Percentiles rank a stretch among this genome's conserved stretches.
Conservation (phyloP, 2,797 vertebrate species). For the Adrianichthys oophorus region DNA sequence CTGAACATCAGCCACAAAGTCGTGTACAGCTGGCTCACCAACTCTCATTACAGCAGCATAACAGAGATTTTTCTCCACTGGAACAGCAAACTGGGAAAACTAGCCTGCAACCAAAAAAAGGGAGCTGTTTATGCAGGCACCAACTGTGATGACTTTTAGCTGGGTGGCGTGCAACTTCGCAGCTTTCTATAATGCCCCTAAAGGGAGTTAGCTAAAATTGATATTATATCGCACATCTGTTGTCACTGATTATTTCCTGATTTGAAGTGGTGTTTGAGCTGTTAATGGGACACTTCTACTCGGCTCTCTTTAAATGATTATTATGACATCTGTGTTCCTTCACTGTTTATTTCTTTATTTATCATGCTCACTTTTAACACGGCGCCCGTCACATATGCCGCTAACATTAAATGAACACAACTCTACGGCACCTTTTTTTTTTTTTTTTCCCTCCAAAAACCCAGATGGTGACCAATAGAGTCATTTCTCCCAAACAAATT, state of each 20-base stretch:
- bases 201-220: conserved; percentile 57
- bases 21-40: conserved; percentile 44
- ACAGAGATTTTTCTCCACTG: conserved; percentile 48
- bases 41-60: conserved; percentile 30
- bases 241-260: conserved; percentile 17
- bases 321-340: conserved; percentile 59
- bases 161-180: conserved; percentile 28
- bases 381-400: conserved; percentile 46
- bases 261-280: conserved; percentile 51
- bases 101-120: conserved; percentile 33
- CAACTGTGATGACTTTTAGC: conserved; percentile 54
- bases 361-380: conserved; percentile 24
- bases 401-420: conserved; percentile 58
- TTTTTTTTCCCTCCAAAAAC: conserved; percentile 14
- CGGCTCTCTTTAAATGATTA: conserved; percentile 56
- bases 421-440: conserved; percentile 21
- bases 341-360: conserved; percentile 21
- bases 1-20: conserved; percentile 39
- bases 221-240: conserved; percentile 64
- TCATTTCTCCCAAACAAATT: conserved; percentile 71
- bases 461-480: conserved; percentile 75
- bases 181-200: conserved; percentile 39
- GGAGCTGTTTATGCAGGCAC: conserved; percentile 41
- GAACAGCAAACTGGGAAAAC: conserved; percentile 42
- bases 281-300: conserved; percentile 45